Evolutionary conservation across 2,797 vertebrate species (phyloP), one percentile per base, ranked within the genome.

Genomic region (Glossophaga mutica): DNA sequence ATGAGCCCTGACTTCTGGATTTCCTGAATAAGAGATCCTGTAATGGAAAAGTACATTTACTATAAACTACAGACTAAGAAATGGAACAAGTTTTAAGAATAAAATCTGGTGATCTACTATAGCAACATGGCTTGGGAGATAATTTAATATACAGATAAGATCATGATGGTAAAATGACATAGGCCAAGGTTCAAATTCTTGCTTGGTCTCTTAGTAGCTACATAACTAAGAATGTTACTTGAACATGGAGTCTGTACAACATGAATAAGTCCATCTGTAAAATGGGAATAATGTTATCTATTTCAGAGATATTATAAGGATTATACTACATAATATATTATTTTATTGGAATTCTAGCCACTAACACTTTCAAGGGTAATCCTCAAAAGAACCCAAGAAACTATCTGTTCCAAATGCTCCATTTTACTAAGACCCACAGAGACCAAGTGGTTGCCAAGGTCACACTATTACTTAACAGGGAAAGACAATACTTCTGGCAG

Each of bases 401-500:
- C 34, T 70, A 84, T 42, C 68, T 90, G n/a, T 74, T 93, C 79
- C 89, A 94, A 97, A 82, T 18, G 48, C 48, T 86, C n/a, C 65
- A 62, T 82, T 94, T 95, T 62, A 94, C 79, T 94, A 81, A 95
- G 79, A 82, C 59, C 48, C 46, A 59, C n/a, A 91, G 39, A 94
- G 55, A 74, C 48, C 24, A 84, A 88, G 11, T 44, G 37, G 57
- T 52, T 96, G 89, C 71, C 93, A 97, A 96, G 82, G 94, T 94
- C 86, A 94, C 46, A 76, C 9, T 62, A 84, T 57, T 90, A 94
- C 37, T 94, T 84, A 94, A n/a, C 34, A 95, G 55, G 81, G 84
- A 97, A 97, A 95, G 84, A 82, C 55, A 95, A 95, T 81, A 94
- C 96, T 85, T 90, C 68, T 92, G 90, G 82, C 77, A 94, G 73